Percentiles rank a stretch among this genome's conserved stretches.
phyloP scores from a whole-genome alignment of 2,113 vertebrate genomes.

The Catagonus wagneri region DNA sequence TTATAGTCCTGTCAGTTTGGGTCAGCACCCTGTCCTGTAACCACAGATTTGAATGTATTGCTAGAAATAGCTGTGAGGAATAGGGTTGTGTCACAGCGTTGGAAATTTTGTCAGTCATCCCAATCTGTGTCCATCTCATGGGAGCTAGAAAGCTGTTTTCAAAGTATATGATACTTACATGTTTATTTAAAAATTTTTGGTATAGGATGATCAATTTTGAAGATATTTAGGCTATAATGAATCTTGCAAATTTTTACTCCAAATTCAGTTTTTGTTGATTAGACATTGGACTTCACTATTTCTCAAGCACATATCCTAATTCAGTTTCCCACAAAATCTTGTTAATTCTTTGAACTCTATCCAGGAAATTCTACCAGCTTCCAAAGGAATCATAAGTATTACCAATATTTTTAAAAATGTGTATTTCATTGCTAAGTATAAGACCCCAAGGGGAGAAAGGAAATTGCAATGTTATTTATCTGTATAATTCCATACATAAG shows the following conservation, averaged over 20 bases:
- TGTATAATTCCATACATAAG: not conserved
- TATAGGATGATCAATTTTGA: not conserved
- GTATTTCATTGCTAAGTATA: not conserved
- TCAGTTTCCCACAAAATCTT: not conserved
- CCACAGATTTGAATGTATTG: not conserved
- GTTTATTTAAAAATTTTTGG: not conserved
- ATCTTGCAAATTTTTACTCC: not conserved
- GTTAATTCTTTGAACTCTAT: not conserved
- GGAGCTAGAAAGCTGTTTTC: not conserved
- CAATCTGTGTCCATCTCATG: not conserved
- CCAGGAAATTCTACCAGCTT: slow-evolving; percentile 6
- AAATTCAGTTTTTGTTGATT: not conserved
- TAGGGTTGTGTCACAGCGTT: not conserved
- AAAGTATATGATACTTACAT: not conserved
- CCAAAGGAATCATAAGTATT: not conserved
- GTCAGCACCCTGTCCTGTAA: not conserved
- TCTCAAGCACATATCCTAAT: not conserved
- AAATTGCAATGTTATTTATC: not conserved
- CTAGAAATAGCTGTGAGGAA: not conserved
- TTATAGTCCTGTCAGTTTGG: not conserved
- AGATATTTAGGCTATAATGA: not conserved
- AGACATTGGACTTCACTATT: not conserved
- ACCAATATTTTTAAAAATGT: not conserved
- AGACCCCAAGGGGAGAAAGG: not conserved
- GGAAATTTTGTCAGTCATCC: not conserved